phyloP scores from a whole-genome alignment of 1,140 invertebrate genomes.

The Papilio xuthus region DNA sequence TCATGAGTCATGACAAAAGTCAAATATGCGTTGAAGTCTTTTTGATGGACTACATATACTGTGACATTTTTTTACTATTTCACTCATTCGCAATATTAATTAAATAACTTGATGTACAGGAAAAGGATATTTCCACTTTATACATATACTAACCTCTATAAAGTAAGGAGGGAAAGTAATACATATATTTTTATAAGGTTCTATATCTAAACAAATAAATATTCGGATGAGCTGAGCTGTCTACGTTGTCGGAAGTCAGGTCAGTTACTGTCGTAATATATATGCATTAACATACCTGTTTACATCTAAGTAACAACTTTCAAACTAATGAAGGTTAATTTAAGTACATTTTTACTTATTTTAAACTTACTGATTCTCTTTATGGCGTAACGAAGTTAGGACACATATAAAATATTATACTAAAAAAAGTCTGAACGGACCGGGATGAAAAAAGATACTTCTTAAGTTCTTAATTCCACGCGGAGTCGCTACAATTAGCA shows the following conservation, averaged over 20 bases:
- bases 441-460: too few species aligned
- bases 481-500: too few species aligned
- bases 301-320: background rate
- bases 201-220: background rate
- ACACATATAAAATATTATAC: too few species aligned
- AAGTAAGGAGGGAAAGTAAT: too few species aligned
- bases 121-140: too few species aligned
- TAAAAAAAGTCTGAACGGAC: too few species aligned
- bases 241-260: constrained; percentile 24
- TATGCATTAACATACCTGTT: constrained; percentile 2
- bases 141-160: too few species aligned
- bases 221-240: constrained; percentile 9
- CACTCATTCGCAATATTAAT: too few species aligned
- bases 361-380: background rate
- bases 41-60: background rate
- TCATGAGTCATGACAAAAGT: background rate
- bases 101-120: too few species aligned
- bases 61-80: background rate
- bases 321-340: background rate
- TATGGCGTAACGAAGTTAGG: too few species aligned
- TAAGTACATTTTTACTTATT: constrained; percentile 1
- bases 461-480: too few species aligned
- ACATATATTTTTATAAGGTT: too few species aligned
- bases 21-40: background rate
- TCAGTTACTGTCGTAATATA: constrained; percentile 14